phyloP scores from a whole-genome alignment of 2,113 vertebrate species.

The Cnemophilus loriae region DNA sequence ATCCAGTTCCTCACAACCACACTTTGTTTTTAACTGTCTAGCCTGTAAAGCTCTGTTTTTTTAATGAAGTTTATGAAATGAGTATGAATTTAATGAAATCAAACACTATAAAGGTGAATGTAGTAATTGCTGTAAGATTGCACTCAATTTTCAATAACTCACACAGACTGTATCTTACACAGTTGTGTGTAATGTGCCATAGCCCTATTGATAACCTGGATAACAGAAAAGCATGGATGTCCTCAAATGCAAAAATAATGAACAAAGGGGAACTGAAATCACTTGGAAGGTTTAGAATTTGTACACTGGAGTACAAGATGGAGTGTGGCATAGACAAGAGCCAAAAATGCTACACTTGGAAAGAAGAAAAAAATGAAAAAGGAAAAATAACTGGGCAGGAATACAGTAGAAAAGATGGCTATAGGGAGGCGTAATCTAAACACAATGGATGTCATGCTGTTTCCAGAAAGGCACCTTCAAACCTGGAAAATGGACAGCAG shows the following conservation, averaged over 20 bases:
- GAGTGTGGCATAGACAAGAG: rapidly evolving
- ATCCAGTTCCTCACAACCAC: background rate
- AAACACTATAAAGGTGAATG: background rate
- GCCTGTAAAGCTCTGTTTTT: background rate
- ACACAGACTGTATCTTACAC: background rate
- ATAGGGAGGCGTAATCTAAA: background rate
- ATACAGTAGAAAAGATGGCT: background rate
- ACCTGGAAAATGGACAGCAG: background rate
- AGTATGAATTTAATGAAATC: background rate
- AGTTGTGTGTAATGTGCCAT: background rate
- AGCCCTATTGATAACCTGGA: background rate
- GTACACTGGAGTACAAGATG: too few species aligned
- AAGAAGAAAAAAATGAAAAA: background rate
- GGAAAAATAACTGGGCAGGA: background rate
- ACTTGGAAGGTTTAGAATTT: background rate
- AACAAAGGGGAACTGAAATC: background rate
- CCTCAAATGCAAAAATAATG: background rate
- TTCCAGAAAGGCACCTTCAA: background rate
- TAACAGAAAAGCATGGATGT: background rate
- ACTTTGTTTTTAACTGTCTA: background rate
- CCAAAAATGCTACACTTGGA: background rate
- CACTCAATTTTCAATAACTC: background rate
- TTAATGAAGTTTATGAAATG: background rate
- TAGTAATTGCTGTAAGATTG: background rate
- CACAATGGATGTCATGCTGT: background rate